These are phyloP conservation scores for Fragum fragum DNA, from an alignment of 2,888 invertebrate genomes.

Conservation along the genomic window DNA sequence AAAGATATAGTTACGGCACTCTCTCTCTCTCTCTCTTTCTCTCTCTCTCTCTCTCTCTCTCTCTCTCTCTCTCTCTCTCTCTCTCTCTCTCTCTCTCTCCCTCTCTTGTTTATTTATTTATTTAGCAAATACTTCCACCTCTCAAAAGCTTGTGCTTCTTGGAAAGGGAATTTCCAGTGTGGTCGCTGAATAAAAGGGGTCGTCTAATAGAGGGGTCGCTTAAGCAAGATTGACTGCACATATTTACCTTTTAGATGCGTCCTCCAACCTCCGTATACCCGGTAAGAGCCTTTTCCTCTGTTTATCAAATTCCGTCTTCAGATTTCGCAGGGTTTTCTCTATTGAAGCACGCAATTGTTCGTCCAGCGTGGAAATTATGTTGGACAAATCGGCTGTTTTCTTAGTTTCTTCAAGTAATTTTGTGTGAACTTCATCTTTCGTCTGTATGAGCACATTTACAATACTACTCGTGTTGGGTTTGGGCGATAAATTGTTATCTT, in stretches of 20 bases:
- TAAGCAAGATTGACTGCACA: too few relatives aligned
- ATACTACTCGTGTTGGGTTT: conserved; percentile 21
- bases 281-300: conserved; percentile 41
- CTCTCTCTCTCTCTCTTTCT: too few relatives aligned
- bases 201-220: too few relatives aligned
- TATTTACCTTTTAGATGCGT: conserved; percentile 47
- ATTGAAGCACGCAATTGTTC: conserved; percentile 46
- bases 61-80: too few relatives aligned
- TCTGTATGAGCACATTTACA: conserved; percentile 44
- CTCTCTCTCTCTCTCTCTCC: too few relatives aligned
- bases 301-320: conserved; percentile 54
- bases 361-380: conserved; percentile 43
- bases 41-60: too few relatives aligned
- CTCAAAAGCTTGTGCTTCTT: too few relatives aligned
- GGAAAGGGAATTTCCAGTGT: too few relatives aligned
- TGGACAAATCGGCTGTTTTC: conserved; percentile 43
- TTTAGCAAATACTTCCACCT: too few relatives aligned
- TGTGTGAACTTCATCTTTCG: conserved; percentile 54
- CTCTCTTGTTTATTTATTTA: too few relatives aligned
- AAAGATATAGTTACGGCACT: too few relatives aligned
- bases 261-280: conserved; percentile 56
- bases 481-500: conserved; percentile 30
- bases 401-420: conserved; percentile 51
- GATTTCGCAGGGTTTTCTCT: conserved; percentile 45
- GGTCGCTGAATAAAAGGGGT: too few relatives aligned